Conservation (phyloP, 2,888 invertebrate species). For the Papilio protenor region DNA sequence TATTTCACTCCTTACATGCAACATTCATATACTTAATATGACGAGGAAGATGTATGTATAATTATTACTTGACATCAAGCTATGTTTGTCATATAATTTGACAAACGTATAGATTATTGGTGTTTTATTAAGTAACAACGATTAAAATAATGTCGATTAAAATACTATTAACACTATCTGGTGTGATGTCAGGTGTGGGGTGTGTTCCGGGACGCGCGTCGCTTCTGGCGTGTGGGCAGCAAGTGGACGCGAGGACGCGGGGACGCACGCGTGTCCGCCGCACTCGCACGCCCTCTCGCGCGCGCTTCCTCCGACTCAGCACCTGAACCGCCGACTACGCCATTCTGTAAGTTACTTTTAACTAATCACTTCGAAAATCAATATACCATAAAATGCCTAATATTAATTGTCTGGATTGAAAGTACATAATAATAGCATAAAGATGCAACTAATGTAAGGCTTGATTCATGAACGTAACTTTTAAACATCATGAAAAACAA, state of each 20-base stretch:
- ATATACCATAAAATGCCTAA: background rate
- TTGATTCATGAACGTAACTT: background rate
- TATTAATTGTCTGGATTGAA: background rate
- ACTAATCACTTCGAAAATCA: background rate
- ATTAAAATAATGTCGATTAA: background rate
- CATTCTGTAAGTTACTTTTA: slow-evolving; percentile 59
- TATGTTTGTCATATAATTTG: no score
- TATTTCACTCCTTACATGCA: background rate
- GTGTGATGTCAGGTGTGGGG: slow-evolving; percentile 85
- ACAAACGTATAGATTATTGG: no score
- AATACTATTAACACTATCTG: background rate
- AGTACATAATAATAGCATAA: background rate
- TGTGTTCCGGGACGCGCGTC: slow-evolving; percentile 90
- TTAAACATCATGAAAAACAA: background rate
- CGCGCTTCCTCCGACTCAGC: slow-evolving; percentile 69
- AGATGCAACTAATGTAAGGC: background rate
- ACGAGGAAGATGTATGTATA: background rate
- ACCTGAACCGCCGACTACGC: slow-evolving; percentile 55
- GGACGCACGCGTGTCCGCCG: slow-evolving; percentile 74
- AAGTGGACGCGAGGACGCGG: slow-evolving; percentile 88
- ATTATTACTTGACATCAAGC: no score
- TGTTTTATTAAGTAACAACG: background rate
- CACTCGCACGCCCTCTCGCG: slow-evolving; percentile 66
- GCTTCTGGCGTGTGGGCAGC: slow-evolving; percentile 89
- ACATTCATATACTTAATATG: background rate